These are phyloP conservation scores for Ctenoplectra terminalis DNA, from an alignment of 1,140 invertebrate species.

Conservation along the genomic window DNA sequence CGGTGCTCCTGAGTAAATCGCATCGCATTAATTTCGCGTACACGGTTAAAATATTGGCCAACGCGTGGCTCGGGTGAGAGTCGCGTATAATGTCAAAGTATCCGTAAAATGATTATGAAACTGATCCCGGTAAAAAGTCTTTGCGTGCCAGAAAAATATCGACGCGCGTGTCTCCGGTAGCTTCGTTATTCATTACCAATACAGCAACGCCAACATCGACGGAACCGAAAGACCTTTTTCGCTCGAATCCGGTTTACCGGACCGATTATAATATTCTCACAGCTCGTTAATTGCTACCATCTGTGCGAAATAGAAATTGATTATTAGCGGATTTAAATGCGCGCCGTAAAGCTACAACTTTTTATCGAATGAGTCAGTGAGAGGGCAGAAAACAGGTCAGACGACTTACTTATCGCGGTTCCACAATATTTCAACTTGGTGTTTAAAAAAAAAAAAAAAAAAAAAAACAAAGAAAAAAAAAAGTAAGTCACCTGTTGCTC, in stretches of 20 bases:
- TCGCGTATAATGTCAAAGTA: slow-evolving; percentile 56
- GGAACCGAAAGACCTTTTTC: neutral
- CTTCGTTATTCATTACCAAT: slow-evolving; percentile 11
- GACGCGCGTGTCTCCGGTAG: neutral
- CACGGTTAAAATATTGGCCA: slow-evolving; percentile 36
- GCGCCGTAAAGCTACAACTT: neutral
- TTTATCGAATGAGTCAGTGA: neutral
- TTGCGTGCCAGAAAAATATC: neutral
- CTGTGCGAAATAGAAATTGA: neutral
- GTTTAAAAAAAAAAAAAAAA: slow-evolving; percentile 15
- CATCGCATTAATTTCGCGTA: slow-evolving; percentile 34
- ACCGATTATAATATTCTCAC: neutral
- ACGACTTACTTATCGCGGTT: neutral
- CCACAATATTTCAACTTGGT: neutral
- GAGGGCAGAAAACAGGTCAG: neutral
- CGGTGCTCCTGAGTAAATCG: neutral
- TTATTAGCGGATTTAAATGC: neutral
- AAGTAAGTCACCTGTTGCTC: slow-evolving; percentile 7
- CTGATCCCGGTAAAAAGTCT: slow-evolving; percentile 48
- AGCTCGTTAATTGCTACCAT: neutral
- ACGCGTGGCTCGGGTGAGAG: slow-evolving; percentile 42
- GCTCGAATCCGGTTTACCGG: neutral
- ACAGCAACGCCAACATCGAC: no score
- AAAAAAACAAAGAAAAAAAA: no score
- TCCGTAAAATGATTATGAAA: slow-evolving; percentile 56